Evolutionary conservation across 2,888 invertebrate species (phyloP).

Genomic region (Malthinus seriepunctatus): DNA sequence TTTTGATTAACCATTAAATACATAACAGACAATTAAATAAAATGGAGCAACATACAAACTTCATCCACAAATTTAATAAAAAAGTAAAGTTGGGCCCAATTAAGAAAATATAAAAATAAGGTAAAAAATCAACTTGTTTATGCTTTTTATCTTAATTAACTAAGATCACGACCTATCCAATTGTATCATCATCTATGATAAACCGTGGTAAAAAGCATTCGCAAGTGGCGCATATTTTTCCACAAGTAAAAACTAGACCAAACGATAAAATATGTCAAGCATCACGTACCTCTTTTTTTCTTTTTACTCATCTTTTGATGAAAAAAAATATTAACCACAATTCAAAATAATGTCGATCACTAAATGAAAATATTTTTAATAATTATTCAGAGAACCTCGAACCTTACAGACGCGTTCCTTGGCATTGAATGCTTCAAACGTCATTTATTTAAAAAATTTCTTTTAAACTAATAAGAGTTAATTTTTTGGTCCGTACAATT

Average conservation of each 20-base stretch:
- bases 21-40: too few species aligned
- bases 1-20: too few species aligned
- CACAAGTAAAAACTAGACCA: not conserved
- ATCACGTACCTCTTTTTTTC: not conserved
- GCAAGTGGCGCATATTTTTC: not conserved
- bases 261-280: too few species aligned
- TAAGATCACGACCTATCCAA: not conserved
- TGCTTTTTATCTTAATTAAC: too few species aligned
- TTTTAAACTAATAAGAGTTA: too few species aligned
- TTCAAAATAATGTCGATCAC: not conserved
- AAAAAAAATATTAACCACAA: too few species aligned
- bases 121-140: too few species aligned
- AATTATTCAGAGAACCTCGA: not conserved
- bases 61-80: too few species aligned
- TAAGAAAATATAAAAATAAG: too few species aligned
- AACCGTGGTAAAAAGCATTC: not conserved
- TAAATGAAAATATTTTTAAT: constrained; percentile 4
- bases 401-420: constrained; percentile 3
- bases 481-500: too few species aligned
- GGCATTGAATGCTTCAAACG: constrained; percentile 3
- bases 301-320: not conserved
- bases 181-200: not conserved
- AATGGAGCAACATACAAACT: too few species aligned
- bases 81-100: too few species aligned
- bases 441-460: not conserved